Evolutionary conservation across 2,888 invertebrate species (phyloP), one percentile per base, ranked within the genome.

Genomic region (Agrypnus murinus): DNA sequence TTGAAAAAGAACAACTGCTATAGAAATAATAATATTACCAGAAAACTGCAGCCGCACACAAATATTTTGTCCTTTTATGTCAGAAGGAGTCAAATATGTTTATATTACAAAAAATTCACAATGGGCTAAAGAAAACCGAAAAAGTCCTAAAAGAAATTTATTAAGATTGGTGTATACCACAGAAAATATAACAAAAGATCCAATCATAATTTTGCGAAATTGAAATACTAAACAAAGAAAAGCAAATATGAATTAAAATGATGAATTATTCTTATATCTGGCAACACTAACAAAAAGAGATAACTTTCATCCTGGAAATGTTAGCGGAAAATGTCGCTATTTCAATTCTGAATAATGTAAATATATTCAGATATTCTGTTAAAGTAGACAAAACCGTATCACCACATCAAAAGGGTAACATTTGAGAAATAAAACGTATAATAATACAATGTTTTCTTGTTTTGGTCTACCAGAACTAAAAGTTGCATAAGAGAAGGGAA

Each of bases 11-110:
- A 76, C 72, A 76, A 74, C 72, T 67, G 69, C 74, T 64, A 78
- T 78, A 76, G 77, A 78, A 76, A 73, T 77, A 75, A 77, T 78
- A 75, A 74, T 76, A 77, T 78, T 78, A 75, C 74, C 74, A 62
- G 74, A 75, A 25, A 77, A 74, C 73, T 74, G 74, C 72, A 71
- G 40, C 53, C 63, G 53, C 71, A 66, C 74, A 73, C 69, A 75
- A 66, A 75, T 75, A 74, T 74, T 75, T 73, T 65, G 65, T 72
- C 64, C 68, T 74, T 75, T 73, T 76, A 76, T 68, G 69, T 53
- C 59, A 50, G n/a, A 36, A 69, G 62, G n/a, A 64, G 69, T 64
- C 69, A 64, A 69, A 69, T 69, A 70, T 55, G 70, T 70, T 69
- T 70, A 45, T 70, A 65, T 65, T 65, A 65, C 65, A 65, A 65